Base-by-base conservation (phyloP, 2,797 vertebrate species). In the Malacoctenus gilli region DNA sequence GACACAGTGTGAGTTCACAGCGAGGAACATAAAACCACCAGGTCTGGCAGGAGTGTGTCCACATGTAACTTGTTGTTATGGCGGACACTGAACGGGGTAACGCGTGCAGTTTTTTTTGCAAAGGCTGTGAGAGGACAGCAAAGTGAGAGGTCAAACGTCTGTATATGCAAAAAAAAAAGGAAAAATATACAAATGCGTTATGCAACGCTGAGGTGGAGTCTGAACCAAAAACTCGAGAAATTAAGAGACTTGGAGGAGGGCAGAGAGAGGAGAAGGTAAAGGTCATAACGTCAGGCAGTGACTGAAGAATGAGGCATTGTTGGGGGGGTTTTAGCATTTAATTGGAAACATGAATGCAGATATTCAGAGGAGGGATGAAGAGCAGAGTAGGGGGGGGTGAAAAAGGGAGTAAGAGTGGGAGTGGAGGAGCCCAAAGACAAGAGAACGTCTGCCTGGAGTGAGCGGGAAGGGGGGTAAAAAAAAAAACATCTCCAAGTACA, bases 1-100 rank as follows among this genome's bases (percentile, higher is more conserved):
- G 80, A 85, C 81, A 88, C 63, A 65, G 46, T 85, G 72, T 85
- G 80, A 85, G 83, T 74, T 88, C 79, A 84, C 78, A 72, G 68
- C 52, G 22, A 8, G 55, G 42, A 70, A 75, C 69, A 34, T 75
- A 65, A 61, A 56, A 40, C 36, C 15, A 21, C 38, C 15, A 8
- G 47, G 43, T 51, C 40, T 11, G 51, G 48, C 31, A 44, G 56
- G 30, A 57, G 57, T 36, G 35, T 31, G 54, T 69, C 36, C 0
- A 30, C 40, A 30, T 22, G 56, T 50, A 38, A 34, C 22, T 38
- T 39, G 12, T 34, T 42, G 11, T 36, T 46, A 51, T 40, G 36
- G 32, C 35, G 35, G 43, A 18, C 0, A 2, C 10, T 50, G 10
- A 35, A 50, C 14, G 5, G 8, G 4, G 14, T 5, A 37, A 32